phyloP scores from a whole-genome alignment of 2,797 vertebrate species.

The Chiloscyllium punctatum region DNA sequence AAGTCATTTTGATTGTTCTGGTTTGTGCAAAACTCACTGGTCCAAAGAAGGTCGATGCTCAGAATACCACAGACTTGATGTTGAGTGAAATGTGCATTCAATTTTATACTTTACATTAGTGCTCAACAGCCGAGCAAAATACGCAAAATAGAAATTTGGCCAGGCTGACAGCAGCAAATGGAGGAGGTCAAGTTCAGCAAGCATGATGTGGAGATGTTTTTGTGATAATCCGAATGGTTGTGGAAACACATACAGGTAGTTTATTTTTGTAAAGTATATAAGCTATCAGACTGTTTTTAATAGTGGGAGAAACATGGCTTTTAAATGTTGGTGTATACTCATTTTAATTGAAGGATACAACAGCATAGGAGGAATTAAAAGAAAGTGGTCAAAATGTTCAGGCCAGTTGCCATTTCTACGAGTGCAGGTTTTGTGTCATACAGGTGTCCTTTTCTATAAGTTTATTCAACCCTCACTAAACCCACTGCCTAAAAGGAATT shows the following conservation, averaged over 20 bases:
- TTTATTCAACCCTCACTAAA: background rate
- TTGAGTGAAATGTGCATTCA: conserved; percentile 13
- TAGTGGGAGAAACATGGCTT: background rate
- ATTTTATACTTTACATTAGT: background rate
- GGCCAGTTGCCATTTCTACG: background rate
- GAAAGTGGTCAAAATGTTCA: background rate
- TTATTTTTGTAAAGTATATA: too few relatives aligned
- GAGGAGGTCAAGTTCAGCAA: background rate
- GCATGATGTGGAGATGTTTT: background rate
- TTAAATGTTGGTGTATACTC: background rate
- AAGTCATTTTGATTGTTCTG: background rate
- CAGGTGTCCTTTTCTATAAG: background rate
- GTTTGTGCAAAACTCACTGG: background rate
- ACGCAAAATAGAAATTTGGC: background rate
- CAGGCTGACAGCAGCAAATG: background rate
- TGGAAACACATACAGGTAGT: background rate
- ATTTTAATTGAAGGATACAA: background rate
- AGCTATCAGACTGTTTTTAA: background rate
- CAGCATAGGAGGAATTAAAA: background rate
- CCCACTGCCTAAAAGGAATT: background rate
- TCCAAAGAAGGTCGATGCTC: background rate
- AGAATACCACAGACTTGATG: background rate
- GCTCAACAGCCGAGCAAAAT: background rate
- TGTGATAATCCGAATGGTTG: background rate
- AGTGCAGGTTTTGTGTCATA: background rate